Evolutionary conservation across 2,888 invertebrate genomes (phyloP).

Genomic region (Phorcus lineatus): DNA sequence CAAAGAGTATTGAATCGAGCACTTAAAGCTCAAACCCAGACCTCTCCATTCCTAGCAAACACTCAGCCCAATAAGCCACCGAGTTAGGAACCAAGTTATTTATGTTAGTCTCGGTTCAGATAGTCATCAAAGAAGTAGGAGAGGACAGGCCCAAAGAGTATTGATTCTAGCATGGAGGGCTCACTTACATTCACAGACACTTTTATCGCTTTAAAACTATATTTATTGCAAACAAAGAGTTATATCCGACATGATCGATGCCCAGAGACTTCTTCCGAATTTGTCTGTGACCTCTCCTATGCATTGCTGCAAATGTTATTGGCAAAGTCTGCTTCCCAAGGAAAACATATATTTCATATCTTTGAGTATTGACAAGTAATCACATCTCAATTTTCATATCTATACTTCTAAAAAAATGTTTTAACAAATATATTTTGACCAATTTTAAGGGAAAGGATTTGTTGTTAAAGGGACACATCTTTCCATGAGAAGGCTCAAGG

Average conservation of each 20-base stretch:
- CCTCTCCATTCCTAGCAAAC: neutral
- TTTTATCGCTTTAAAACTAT: constrained; percentile 15
- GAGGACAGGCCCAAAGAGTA: constrained; percentile 2
- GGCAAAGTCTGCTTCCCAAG: too few species aligned
- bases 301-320: too few species aligned
- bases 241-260: constrained; percentile 14
- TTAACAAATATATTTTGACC: too few species aligned
- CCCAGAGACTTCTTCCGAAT: neutral
- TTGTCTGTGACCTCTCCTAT: too few species aligned
- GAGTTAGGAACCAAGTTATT: too few species aligned
- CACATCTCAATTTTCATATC: too few species aligned
- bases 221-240: constrained; percentile 23
- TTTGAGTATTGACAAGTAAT: too few species aligned
- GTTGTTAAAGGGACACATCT: too few species aligned
- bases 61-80: neutral
- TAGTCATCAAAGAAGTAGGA: constrained; percentile 5
- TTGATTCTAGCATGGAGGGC: neutral
- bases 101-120: neutral
- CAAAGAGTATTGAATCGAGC: neutral
- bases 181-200: constrained; percentile 17
- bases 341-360: too few species aligned
- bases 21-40: neutral
- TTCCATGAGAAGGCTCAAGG: too few species aligned
- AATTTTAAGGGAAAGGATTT: too few species aligned
- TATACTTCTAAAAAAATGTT: too few species aligned